Base-by-base conservation (phyloP, 2,888 invertebrate species). In the Dorcus hopei region DNA sequence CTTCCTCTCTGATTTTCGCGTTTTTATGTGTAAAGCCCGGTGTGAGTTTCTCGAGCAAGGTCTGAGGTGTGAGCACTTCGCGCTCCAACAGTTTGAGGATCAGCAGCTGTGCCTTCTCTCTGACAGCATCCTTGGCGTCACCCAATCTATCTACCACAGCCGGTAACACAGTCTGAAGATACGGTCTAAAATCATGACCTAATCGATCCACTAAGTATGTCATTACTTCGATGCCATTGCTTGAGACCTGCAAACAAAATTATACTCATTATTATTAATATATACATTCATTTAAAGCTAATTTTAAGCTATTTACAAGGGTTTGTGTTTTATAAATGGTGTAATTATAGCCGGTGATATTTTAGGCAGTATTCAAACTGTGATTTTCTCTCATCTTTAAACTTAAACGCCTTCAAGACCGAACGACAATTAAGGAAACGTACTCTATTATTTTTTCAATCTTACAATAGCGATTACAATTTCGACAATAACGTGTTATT, bases 1-100 rank as follows among this genome's bases (percentile, higher is more conserved):
- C 89, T 78, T 96, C 96, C 74, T 97, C 95, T 54, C 95, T 80
- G 39, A 97, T 90, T 81, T 95, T 93, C 71, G 93, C 89, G 77
- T 96, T 94, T 80, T 96, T 96, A 81, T 97, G 96, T 68, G 85
- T 83, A 72, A 95, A 83, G 65, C 82, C 81, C 52, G 84, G 83
- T 49, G 82, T 80, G 59, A 93, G 80, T 74, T 87, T 86, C 66
- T 93, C 93, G 66, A 91, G 82, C 58, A 92, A 80, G 67, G 82
- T 80, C 76, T 91, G 89, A 61, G 86, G 88, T 61, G 82, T 77
- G 67, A 87, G 79, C 61, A 89, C 88, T 61, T 86, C 87, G 64
- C 86, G 84, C 77, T 89, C 88, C 82, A 91, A 85, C 64, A 91
- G 79, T 75, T 88, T 89, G 61, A 88, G 79, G 63, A 92, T 78